Conservation (phyloP, 2,797 vertebrate species). For the Sebastiscus tertius region DNA sequence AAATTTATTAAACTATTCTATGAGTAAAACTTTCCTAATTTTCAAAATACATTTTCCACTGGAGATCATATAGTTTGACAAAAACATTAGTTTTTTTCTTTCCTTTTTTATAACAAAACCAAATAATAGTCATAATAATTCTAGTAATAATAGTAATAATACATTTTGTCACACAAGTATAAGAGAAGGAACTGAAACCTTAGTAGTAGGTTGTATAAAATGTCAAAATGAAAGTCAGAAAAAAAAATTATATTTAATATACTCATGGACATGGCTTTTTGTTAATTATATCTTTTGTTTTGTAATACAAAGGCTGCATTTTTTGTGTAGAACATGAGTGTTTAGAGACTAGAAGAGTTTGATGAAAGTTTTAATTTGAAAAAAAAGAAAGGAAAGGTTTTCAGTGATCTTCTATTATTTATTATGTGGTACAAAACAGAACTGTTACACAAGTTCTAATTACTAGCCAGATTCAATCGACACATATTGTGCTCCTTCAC, state of each 20-base stretch:
- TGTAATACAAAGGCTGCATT: not conserved
- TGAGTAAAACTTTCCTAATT: not conserved
- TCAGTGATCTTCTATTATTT: not conserved
- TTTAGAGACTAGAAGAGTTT: not conserved
- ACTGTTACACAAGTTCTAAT: not conserved
- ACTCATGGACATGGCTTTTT: not conserved
- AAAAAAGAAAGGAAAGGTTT: too few relatives aligned
- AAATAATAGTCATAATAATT: not conserved
- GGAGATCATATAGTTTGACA: not conserved
- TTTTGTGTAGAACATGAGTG: not conserved
- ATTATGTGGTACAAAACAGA: not conserved
- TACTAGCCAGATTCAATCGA: not conserved
- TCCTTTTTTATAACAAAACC: not conserved
- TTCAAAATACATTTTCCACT: not conserved
- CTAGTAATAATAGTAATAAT: not conserved
- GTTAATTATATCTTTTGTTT: not conserved
- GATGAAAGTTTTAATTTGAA: not conserved
- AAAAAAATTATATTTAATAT: not conserved
- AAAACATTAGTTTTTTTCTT: not conserved
- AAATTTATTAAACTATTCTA: not conserved
- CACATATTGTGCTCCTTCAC: not conserved
- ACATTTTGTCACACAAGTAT: not conserved
- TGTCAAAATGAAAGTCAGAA: not conserved
- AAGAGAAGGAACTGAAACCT: not conserved
- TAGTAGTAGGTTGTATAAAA: not conserved